Evolutionary conservation across 1,140 invertebrate genomes (phyloP).

Genomic region (Drosophila neocordata): DNA sequence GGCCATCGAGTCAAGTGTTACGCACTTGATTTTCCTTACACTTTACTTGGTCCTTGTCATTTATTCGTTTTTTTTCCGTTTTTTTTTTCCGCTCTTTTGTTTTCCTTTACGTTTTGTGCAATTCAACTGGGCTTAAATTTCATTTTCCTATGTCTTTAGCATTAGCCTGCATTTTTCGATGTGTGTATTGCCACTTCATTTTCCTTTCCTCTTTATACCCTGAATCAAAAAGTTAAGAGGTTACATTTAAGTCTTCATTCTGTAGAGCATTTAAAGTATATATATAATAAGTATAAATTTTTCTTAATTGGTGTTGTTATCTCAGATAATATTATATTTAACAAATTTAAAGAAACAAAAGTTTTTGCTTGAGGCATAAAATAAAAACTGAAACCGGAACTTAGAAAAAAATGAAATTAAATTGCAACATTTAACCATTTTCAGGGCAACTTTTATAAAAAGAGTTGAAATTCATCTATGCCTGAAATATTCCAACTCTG

Average conservation of each 20-base stretch:
- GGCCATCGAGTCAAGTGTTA: conserved; percentile 62
- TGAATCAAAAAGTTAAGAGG: neutral
- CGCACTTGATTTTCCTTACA: conserved; percentile 59
- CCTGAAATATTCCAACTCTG: too few species aligned
- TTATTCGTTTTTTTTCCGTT: neutral
- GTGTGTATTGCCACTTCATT: conserved; percentile 66
- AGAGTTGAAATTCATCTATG: too few species aligned
- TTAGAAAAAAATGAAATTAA: too few species aligned
- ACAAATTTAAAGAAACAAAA: too few species aligned
- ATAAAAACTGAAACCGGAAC: too few species aligned
- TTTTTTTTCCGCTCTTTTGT: conserved; percentile 4
- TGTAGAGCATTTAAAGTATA: neutral
- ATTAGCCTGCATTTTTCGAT: conserved; percentile 60
- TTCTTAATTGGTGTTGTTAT: too few species aligned
- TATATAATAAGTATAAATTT: too few species aligned
- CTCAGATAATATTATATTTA: too few species aligned
- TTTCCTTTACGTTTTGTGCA: conserved; percentile 25
- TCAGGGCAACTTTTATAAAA: too few species aligned
- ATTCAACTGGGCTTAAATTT: conserved; percentile 52
- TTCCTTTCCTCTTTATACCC: conserved; percentile 4
- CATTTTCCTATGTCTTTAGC: conserved; percentile 60
- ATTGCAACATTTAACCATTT: too few species aligned
- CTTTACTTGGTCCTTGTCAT: conserved; percentile 24
- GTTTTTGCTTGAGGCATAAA: too few species aligned
- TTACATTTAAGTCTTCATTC: neutral